These are phyloP conservation scores for Agriopis leucophaearia DNA, from an alignment of 2,888 invertebrate species.

Conservation along the genomic window DNA sequence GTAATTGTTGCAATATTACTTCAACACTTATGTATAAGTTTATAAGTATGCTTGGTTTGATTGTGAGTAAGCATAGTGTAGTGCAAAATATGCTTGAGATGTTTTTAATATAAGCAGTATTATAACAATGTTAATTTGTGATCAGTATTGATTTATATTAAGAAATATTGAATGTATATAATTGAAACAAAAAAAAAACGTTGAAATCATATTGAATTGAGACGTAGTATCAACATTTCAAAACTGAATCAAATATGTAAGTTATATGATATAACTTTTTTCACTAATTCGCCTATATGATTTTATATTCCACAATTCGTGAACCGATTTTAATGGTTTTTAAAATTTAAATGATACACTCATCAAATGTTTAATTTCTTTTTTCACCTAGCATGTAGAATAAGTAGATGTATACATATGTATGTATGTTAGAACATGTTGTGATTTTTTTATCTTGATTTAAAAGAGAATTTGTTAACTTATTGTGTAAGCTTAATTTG, in stretches of 20 bases:
- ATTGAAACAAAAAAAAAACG: background rate
- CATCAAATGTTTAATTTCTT: too few species aligned
- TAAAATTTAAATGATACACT: too few species aligned
- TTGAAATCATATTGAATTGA: background rate
- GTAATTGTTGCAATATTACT: background rate
- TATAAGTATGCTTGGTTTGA: constrained; percentile 4
- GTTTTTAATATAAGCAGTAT: constrained; percentile 1
- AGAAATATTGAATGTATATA: background rate
- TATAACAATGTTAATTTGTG: constrained; percentile 39
- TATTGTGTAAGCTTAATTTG: constrained; percentile 7
- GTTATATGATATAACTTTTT: too few species aligned
- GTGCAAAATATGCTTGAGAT: background rate
- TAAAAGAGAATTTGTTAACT: constrained; percentile 55
- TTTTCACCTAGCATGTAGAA: too few species aligned
- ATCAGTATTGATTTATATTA: constrained; percentile 39
- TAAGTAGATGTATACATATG: too few species aligned
- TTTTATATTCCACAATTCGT: too few species aligned
- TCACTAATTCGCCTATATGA: too few species aligned
- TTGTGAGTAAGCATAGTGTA: background rate
- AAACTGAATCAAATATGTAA: too few species aligned
- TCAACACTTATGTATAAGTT: background rate
- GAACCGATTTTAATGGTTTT: too few species aligned
- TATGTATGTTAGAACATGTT: too few species aligned
- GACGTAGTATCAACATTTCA: too few species aligned
- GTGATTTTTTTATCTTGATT: constrained; percentile 48